Base-by-base conservation (phyloP, 2,113 vertebrate genomes). In the Microcebus jonahi region DNA sequence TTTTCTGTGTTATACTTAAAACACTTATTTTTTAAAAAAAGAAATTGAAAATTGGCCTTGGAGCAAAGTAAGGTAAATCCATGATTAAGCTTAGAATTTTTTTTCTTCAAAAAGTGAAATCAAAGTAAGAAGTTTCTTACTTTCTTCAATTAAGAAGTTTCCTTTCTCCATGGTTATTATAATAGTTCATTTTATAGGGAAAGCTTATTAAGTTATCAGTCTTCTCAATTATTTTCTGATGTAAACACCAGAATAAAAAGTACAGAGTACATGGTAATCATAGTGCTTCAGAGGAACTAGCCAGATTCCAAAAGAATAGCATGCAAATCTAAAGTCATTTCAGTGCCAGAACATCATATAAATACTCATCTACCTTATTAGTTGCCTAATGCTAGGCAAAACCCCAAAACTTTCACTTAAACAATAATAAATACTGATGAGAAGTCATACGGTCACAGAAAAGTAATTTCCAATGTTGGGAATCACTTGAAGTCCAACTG, bases 1-100 rank as follows among this genome's bases (percentile, higher is more conserved):
- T 65, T 76, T 90, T 91, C 65, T 68, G 18, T 86, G 31, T 85
- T 92, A 70, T 31, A 85, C 34, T 86, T 83, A 87, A 93, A 79
- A 76, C 55, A 68, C 71, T 45, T 68, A 70, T 71, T 94, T 73
- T 81, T 95, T 48, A 6, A 55, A 55, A 55, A 55, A 55, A 55
- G 53, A 94, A 63, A 36, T n/a, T 91, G 39, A 89, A 71, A 29
- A 91, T 81, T 86, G 86, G 42, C 67, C 31, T 75, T 95, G 17
- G 25, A 76, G 36, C 42, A 75, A 83, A 91, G 42, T 84, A 65
- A 85, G 27, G 12, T 76, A 95, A 96, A 73, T 10, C 21, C 36
- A 85, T 85, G 59, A 63, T 59, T 93, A 96, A 88, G n/a, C 27
- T 76, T 42, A 87, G 21, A 21, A 71, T 70, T 79, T 95, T 84